Base-by-base conservation (phyloP, 2,888 invertebrate species). In the Cryptus armator region DNA sequence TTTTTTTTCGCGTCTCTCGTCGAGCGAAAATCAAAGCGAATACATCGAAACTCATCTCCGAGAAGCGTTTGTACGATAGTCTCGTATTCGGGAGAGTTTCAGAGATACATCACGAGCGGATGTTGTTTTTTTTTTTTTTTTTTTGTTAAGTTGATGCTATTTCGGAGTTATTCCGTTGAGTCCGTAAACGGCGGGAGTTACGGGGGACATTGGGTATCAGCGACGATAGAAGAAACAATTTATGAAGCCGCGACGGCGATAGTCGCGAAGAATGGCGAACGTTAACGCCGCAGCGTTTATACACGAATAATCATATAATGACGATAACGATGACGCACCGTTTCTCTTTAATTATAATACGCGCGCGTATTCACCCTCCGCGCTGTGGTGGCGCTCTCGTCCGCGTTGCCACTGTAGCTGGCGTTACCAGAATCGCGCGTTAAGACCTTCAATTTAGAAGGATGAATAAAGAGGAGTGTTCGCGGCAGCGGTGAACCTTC, bases 401-500 rank as follows among this genome's bases (percentile, higher is more conserved):
- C 0, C 37, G 37, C 56, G 44, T 62, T 10, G 46, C 56, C 43
- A n/a, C n/a, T 67, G 4, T 29, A 7, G 51, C 53, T 48, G 71
- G 62, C 66, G 71, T 66, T 66, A 72, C 6, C 79, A 66, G 29
- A 51, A 64, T 19, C 71, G 66, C 43, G 66, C 66, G 64, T 72
- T 66, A 72, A 72, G 66, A 72, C 66, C 79, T 53, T 72, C 72
- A 80, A 80, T 80, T 80, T 80, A 80, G 72, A 62, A 53, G 66
- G 56, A 80, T 53, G 64, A 80, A 80, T 80, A 80, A 80, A 80
- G 79, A 64, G 70, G 62, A 70, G 37, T 72, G 43, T 80, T 66
- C 53, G 43, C 64, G 72, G 64, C 72, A 53, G 46, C 14, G 66
- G 24, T 59, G 66, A 53, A 53, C 46, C 62, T 71, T 72, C 51